Percentiles rank a stretch among this genome's conserved stretches.
Evolutionary conservation across 2,797 vertebrate genomes (phyloP).

Genomic region (Valencia hispanica): DNA sequence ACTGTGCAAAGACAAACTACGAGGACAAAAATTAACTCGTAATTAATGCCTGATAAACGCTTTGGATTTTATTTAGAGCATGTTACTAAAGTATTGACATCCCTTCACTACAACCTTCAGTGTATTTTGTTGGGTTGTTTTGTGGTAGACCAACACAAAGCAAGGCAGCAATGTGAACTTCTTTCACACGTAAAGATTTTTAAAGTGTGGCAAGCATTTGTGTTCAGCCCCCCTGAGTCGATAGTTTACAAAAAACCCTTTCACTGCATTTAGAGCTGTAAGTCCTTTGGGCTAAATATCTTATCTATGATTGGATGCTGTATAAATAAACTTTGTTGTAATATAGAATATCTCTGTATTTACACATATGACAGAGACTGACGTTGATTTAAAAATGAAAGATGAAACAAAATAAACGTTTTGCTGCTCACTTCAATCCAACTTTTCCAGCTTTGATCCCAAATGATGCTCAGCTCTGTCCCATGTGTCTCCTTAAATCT

Average conservation of each 20-base stretch:
- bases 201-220: neutral
- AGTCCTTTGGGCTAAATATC: neutral
- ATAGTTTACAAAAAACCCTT: neutral
- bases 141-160: neutral
- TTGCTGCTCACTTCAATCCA: neutral
- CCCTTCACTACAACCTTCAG: neutral
- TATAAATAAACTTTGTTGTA: neutral
- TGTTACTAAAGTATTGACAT: neutral
- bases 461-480: constrained; percentile 16
- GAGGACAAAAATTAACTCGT: neutral
- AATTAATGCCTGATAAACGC: neutral
- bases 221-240: neutral
- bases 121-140: neutral
- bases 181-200: neutral
- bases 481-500: constrained; percentile 28
- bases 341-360: neutral
- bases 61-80: neutral
- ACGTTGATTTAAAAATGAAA: neutral
- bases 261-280: neutral
- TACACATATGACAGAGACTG: neutral
- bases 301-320: neutral
- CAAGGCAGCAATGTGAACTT: neutral
- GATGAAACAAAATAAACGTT: neutral
- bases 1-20: neutral
- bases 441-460: constrained; percentile 16